phyloP scores from a whole-genome alignment of 2,888 invertebrate species.

The Dromius quadrimaculatus region DNA sequence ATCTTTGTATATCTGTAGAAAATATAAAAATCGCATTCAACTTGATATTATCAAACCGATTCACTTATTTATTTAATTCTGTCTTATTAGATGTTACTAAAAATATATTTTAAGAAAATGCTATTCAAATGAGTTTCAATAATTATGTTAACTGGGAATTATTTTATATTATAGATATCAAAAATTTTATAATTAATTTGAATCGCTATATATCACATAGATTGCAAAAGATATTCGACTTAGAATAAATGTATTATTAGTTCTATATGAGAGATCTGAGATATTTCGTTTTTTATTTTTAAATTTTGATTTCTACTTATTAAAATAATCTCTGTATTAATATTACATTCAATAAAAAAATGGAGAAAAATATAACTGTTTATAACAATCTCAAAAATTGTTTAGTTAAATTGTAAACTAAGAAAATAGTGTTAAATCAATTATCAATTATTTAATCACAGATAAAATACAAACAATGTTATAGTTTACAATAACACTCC shows the following conservation, averaged over 20 bases:
- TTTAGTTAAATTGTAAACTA: too few species aligned
- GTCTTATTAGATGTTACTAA: too few species aligned
- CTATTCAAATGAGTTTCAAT: too few species aligned
- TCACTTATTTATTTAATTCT: slow-evolving; percentile 16
- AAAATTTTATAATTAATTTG: slow-evolving; percentile 19
- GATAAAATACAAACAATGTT: slow-evolving; percentile 28
- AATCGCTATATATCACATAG: slow-evolving; percentile 13
- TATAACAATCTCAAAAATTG: too few species aligned
- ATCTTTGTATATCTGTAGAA: slow-evolving; percentile 31
- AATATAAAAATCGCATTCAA: slow-evolving; percentile 21
- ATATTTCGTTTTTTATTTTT: slow-evolving; percentile 7
- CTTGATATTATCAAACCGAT: slow-evolving; percentile 20
- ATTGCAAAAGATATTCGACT: slow-evolving; percentile 23
- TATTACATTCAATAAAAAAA: slow-evolving; percentile 30
- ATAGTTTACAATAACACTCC: slow-evolving; percentile 26
- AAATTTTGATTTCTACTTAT: slow-evolving; percentile 12
- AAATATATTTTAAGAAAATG: too few species aligned
- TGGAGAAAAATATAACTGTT: background rate
- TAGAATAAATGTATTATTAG: slow-evolving; percentile 36
- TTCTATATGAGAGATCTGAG: slow-evolving; percentile 23
- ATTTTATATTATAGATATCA: too few species aligned
- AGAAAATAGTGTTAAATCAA: too few species aligned
- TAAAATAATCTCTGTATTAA: slow-evolving; percentile 28
- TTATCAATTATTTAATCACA: slow-evolving; percentile 35
- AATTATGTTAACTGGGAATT: too few species aligned